phyloP scores from a whole-genome alignment of 2,113 vertebrate genomes.

The Pituophis catenifer region DNA sequence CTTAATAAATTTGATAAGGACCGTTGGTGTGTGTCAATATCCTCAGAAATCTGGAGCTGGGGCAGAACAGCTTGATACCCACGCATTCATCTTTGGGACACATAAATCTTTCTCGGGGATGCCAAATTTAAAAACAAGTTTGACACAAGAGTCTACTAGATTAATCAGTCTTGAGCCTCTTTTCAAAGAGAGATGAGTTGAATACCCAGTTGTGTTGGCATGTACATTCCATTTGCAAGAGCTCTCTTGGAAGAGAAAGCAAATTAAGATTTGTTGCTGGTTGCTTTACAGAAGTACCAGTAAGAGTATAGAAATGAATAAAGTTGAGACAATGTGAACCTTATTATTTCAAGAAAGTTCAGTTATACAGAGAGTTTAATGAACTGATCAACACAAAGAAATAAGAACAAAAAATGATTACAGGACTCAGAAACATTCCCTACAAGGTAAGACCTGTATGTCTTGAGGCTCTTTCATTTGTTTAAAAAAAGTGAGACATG shows the following conservation, averaged over 20 bases:
- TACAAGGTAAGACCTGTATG: not conserved
- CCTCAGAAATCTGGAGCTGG: too few relatives aligned
- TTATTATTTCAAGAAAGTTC: not conserved
- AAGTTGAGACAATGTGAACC: not conserved
- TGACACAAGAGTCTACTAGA: not conserved
- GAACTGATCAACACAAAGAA: not conserved
- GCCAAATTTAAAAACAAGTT: not conserved
- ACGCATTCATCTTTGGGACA: not conserved
- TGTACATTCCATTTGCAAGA: not conserved
- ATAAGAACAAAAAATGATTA: not conserved
- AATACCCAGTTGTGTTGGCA: not conserved
- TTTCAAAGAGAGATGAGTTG: not conserved
- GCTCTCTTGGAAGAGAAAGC: not conserved
- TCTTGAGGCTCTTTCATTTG: not conserved
- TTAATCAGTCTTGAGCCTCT: not conserved
- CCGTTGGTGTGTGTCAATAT: too few relatives aligned
- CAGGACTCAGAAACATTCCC: not conserved
- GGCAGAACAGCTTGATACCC: not conserved
- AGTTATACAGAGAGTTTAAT: not conserved
- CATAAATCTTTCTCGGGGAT: not conserved
- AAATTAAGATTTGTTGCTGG: not conserved
- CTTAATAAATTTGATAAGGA: too few relatives aligned
- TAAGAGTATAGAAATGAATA: not conserved
- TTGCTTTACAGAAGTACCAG: not conserved
- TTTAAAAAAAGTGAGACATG: not conserved